Evolutionary conservation across 2,888 invertebrate genomes (phyloP).

Genomic region (Timandra comae): DNA sequence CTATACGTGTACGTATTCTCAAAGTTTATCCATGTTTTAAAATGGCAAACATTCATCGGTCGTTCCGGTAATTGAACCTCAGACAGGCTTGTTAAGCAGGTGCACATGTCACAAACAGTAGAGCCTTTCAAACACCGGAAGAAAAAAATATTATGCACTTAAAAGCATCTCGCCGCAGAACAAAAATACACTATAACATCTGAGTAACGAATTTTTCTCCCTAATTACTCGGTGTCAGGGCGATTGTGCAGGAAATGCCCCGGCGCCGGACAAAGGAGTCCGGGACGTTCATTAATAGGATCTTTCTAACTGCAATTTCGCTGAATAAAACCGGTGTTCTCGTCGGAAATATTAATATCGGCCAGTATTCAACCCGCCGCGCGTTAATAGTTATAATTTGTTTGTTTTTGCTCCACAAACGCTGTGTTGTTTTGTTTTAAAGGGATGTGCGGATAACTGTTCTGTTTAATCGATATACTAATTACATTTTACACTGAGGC

Average conservation of each 20-base stretch:
- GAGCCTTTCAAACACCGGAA: no score
- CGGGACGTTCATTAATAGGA: slow-evolving; percentile 75
- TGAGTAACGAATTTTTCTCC: slow-evolving; percentile 70
- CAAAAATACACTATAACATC: slow-evolving; percentile 53
- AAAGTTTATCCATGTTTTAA: no score
- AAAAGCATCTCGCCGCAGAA: slow-evolving; percentile 29
- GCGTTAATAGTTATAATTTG: slow-evolving; percentile 61
- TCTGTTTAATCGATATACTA: no score
- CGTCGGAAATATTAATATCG: slow-evolving; percentile 70
- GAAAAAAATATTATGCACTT: no score
- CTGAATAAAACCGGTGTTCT: slow-evolving; percentile 63
- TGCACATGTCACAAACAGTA: no score
- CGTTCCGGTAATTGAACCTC: no score
- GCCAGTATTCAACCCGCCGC: slow-evolving; percentile 48
- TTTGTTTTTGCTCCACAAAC: slow-evolving; percentile 41
- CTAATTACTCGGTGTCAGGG: slow-evolving; percentile 74
- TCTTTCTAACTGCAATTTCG: slow-evolving; percentile 73
- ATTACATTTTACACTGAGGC: no score
- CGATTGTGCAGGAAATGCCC: slow-evolving; percentile 72
- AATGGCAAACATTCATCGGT: no score
- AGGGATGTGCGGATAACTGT: slow-evolving; percentile 5
- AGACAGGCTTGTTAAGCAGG: no score
- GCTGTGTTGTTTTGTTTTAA: slow-evolving; percentile 20
- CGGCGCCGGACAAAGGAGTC: slow-evolving; percentile 60
- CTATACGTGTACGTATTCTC: no score